Evolutionary conservation across 2,113 vertebrate species (phyloP), one percentile per base, ranked within the genome.

Genomic region (Lycocorax pyrrhopterus): DNA sequence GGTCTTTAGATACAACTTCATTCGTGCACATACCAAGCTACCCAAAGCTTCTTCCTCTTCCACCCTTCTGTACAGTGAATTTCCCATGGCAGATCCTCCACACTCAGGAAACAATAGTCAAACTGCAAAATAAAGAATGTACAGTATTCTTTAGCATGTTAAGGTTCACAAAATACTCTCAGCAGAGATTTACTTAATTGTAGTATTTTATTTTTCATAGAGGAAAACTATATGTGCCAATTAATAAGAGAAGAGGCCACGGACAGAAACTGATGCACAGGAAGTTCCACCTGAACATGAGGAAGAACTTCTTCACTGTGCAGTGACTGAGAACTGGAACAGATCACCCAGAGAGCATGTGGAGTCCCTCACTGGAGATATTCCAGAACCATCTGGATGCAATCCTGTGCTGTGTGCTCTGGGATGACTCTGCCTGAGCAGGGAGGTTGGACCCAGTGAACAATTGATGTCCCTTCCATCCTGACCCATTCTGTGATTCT

Each of bases 381-480:
- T 12, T 27, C n/a, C 32, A 47, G 39, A 87, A 62, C 8, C 8
- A 8, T 30, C 25, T 49, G 75, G 11, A 35, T 0, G 1, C 58
- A 79, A 15, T 32, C 49, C 43, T 49, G 20, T 32, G 30, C 25
- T 15, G 0, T 1, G 11, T 32, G 32, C 13, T 64, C 35, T 56
- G 13, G 30, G 16, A 17, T 26, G 5, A 25, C 3, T 4, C 64
- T 63, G 29, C 20, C 1, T 41, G 49, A 72, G 26, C 9, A 26
- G 43, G 30, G 21, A 19, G 9, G 6, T 27, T 1, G 14, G 32
- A 64, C 11, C 5, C 0, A 0, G 9, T 35, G 20, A 41, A 6
- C 21, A 4, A 2, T 0, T 43, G 51, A 13, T 37, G 5, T 58
- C 18, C 35, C 9, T 56, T 13, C 49, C 66, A 56, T 4, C 17